Evolutionary conservation across 2,888 invertebrate genomes (phyloP).

Genomic region (Galeopsomyia nigrocyanea): DNA sequence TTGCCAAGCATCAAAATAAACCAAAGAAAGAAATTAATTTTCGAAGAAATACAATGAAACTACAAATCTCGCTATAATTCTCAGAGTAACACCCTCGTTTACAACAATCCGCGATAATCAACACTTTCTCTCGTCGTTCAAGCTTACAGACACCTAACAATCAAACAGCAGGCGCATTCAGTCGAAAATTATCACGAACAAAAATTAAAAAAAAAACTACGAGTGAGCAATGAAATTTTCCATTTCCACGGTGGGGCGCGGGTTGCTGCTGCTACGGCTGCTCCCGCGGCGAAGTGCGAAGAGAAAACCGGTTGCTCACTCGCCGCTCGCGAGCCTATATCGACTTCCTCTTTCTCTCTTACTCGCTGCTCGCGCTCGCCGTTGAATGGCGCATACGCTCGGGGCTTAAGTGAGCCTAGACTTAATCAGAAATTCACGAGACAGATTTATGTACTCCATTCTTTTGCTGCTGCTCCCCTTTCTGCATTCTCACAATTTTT

Average conservation of each 20-base stretch:
- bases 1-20: too few species aligned
- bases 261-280: not conserved
- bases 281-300: constrained; percentile 14
- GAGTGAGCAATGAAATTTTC: constrained; percentile 1
- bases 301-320: constrained; percentile 32
- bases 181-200: too few species aligned
- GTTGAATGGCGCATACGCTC: constrained; percentile 43
- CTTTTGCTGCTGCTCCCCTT: constrained; percentile 31
- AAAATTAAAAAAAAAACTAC: too few species aligned
- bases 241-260: constrained; percentile 18
- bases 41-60: too few species aligned
- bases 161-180: too few species aligned
- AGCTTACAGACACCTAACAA: too few species aligned
- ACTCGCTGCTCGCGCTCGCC: not conserved
- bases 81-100: too few species aligned
- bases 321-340: constrained; percentile 3
- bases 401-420: constrained; percentile 42
- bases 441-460: constrained; percentile 48
- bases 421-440: constrained; percentile 46
- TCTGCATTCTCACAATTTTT: not conserved
- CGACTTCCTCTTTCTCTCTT: constrained; percentile 36
- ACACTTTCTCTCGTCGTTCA: too few species aligned
- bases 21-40: too few species aligned
- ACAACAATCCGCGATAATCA: too few species aligned
- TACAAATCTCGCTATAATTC: too few species aligned